Evolutionary conservation across 2,113 vertebrate genomes (phyloP).

Genomic region (Felis chaus): DNA sequence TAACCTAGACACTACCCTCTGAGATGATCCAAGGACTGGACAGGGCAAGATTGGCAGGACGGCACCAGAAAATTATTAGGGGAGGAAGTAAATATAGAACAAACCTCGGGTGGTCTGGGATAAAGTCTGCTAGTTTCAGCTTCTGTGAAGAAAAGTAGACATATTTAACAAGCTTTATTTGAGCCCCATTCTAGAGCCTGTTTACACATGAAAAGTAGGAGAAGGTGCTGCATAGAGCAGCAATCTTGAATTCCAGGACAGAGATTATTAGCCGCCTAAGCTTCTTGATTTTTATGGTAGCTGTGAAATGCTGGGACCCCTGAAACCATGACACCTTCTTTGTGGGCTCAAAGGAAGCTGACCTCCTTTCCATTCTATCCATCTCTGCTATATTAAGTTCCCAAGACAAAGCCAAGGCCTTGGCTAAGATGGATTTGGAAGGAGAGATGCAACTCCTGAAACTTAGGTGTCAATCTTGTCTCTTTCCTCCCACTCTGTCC

Average conservation of each 20-base stretch:
- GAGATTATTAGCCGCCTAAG: neutral
- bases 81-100: conserved; percentile 36
- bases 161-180: conserved; percentile 28
- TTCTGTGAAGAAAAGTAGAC: conserved; percentile 55
- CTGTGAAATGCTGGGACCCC: neutral
- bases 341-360: conserved; percentile 2
- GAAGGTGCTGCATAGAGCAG: neutral
- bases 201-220: neutral
- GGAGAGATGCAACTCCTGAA: neutral
- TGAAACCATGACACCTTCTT: neutral
- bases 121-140: conserved; percentile 33
- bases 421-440: conserved; percentile 40
- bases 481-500: neutral
- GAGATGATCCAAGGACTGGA: neutral
- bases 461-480: neutral
- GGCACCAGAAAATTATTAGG: neutral
- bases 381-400: neutral
- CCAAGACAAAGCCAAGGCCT: neutral
- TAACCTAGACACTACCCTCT: neutral
- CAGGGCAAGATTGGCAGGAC: neutral
- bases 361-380: neutral
- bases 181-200: neutral
- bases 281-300: conserved; percentile 33
- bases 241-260: neutral
- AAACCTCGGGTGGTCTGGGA: conserved; percentile 30